phyloP scores from a whole-genome alignment of 1,140 invertebrate species.

The Drosophila nannoptera region DNA sequence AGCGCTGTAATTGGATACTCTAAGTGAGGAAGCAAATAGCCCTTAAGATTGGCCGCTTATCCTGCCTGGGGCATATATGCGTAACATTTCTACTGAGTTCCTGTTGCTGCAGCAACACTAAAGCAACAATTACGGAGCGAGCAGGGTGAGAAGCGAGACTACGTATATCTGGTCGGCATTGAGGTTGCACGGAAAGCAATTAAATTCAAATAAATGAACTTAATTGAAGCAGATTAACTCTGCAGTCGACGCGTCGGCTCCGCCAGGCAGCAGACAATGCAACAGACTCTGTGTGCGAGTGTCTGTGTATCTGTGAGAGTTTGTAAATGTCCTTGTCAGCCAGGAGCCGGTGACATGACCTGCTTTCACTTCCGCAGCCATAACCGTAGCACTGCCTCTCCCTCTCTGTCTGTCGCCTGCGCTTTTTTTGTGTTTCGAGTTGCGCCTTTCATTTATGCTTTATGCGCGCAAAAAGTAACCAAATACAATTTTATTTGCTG shows the following conservation, averaged over 20 bases:
- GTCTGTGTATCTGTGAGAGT: slow-evolving; percentile 30
- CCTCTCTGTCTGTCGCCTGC: slow-evolving; percentile 33
- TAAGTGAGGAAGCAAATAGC: no score
- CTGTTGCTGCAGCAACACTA: no score
- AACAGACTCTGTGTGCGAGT: slow-evolving; percentile 14
- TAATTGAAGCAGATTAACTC: slow-evolving; percentile 75
- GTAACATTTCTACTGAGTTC: no score
- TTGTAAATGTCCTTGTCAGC: slow-evolving; percentile 55
- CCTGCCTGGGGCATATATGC: no score
- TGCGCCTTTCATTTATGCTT: slow-evolving; percentile 17
- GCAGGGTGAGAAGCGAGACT: no score
- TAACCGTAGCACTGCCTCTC: slow-evolving; percentile 43
- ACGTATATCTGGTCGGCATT: slow-evolving; percentile 25
- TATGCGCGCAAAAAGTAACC: slow-evolving; percentile 38
- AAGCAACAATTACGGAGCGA: no score
- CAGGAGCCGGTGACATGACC: slow-evolving; percentile 49
- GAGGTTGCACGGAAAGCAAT: slow-evolving; percentile 59
- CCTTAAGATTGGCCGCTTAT: no score
- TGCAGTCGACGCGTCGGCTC: slow-evolving; percentile 25
- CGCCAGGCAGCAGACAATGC: slow-evolving; percentile 8
- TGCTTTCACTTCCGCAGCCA: slow-evolving; percentile 64
- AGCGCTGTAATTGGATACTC: no score
- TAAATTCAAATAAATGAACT: slow-evolving; percentile 74
- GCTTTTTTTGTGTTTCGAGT: slow-evolving; percentile 25
- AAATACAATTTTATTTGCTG: slow-evolving; percentile 52